Conservation (phyloP, 2,797 vertebrate species). For the Notoglanidium macrostoma region DNA sequence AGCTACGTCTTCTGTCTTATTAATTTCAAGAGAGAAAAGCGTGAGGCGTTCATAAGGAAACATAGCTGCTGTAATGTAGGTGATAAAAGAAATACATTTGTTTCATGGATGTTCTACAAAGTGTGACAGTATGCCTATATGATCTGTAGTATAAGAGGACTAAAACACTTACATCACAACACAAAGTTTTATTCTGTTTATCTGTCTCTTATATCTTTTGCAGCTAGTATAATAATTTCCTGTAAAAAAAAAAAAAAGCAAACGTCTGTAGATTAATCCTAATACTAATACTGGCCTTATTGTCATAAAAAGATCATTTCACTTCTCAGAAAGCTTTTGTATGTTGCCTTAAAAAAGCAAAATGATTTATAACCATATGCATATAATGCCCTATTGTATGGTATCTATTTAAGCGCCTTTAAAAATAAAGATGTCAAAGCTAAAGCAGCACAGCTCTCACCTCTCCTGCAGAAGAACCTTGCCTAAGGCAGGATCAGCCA, state of each 20-base stretch:
- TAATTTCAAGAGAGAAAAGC: neutral
- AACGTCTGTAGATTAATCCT: neutral
- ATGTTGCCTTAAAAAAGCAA: neutral
- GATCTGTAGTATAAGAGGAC: neutral
- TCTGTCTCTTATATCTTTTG: neutral
- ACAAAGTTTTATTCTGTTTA: neutral
- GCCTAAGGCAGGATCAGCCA: neutral
- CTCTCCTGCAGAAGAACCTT: slow-evolving; percentile 17
- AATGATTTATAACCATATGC: neutral
- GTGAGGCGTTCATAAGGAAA: neutral
- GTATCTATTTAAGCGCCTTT: no score
- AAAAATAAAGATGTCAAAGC: neutral
- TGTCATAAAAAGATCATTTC: neutral
- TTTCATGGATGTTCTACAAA: neutral
- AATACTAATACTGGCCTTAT: neutral
- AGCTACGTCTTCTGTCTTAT: neutral
- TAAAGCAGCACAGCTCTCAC: slow-evolving; percentile 4
- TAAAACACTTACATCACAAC: neutral
- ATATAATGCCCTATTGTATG: neutral
- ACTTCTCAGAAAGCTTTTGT: neutral
- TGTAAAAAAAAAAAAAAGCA: neutral
- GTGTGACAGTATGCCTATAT: neutral
- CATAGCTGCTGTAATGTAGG: neutral
- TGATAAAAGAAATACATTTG: neutral
- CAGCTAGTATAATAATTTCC: neutral